These are phyloP conservation scores for Nomada flava DNA, from an alignment of 2,888 invertebrate genomes.

Conservation along the genomic window DNA sequence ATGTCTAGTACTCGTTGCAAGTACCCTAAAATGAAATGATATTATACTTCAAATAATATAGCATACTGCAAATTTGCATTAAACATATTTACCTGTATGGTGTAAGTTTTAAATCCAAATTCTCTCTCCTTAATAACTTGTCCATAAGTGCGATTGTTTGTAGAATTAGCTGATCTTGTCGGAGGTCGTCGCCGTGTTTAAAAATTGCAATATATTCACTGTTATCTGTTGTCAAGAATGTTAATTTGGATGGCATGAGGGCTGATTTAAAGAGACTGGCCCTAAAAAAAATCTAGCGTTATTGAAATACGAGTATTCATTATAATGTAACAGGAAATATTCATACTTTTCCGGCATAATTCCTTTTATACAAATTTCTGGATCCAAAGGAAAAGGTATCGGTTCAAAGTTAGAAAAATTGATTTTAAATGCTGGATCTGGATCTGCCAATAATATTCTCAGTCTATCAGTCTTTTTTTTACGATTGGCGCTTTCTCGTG, in stretches of 20 bases:
- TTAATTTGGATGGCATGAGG: slow-evolving; percentile 96
- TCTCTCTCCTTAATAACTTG: slow-evolving; percentile 95
- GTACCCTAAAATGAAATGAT: slow-evolving; percentile 86
- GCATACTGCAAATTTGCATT: neutral
- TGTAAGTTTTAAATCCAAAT: slow-evolving; percentile 97
- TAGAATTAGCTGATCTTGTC: slow-evolving; percentile 98
- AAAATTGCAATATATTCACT: slow-evolving; percentile 97
- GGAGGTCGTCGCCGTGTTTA: slow-evolving; percentile 98
- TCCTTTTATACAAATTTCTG: slow-evolving; percentile 94
- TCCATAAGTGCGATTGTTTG: slow-evolving; percentile 99
- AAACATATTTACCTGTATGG: slow-evolving; percentile 88
- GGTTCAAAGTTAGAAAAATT: slow-evolving; percentile 96
- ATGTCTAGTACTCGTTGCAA: slow-evolving; percentile 98
- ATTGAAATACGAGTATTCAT: slow-evolving; percentile 21
- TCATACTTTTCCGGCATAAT: slow-evolving; percentile 92
- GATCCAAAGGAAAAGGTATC: slow-evolving; percentile 97
- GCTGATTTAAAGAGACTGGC: slow-evolving; percentile 98
- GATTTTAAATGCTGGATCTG: slow-evolving; percentile 91
- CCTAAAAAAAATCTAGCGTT: slow-evolving; percentile 70
- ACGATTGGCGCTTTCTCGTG: slow-evolving; percentile 95
- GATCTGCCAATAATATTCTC: slow-evolving; percentile 92
- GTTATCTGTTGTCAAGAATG: slow-evolving; percentile 93
- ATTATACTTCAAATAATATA: neutral
- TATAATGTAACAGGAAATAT: neutral
- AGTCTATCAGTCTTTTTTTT: slow-evolving; percentile 96